Base-by-base conservation (phyloP, 2,888 invertebrate species). In the Tachina fera region DNA sequence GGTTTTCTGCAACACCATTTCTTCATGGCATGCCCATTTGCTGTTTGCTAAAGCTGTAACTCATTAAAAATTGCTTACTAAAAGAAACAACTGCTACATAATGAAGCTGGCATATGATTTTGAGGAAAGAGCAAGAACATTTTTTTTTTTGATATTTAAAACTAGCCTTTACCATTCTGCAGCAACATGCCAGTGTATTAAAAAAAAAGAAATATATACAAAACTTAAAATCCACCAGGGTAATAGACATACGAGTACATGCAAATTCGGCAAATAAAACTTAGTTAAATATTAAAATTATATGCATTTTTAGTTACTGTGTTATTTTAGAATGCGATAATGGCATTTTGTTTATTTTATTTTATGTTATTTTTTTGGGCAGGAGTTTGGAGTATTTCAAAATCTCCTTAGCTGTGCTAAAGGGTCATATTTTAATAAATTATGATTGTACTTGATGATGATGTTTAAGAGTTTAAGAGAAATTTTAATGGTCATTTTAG, bases 11-110 rank as follows among this genome's bases (percentile, higher is more conserved):
- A 60, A 58, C 51, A 81, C 60, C 39, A 60, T 41, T 68, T 45
- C 65, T 71, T 31, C 58, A 45, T 79, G 75, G 71, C 58, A 51
- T 72, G 51, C 71, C 81, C 67, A 81, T 72, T 81, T 81, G 84
- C 61, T 82, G 68, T 85, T 85, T 75, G 74, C 67, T 81, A 63
- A 82, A 82, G 68, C 47, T 70, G 78, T 63, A 85, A 82, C 78
- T 85, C 82, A 85, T 85, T 85, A 85, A 85, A 85, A 85, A 82
- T 75, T 82, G 85, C 85, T 85, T 85, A 85, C 85, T 60, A 72
- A 74, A 75, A 78, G 68, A 70, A 77, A 70, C 14, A 76, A 72
- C 65, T 72, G 60, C 61, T 22, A 67, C 22, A 49, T 72, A 63
- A 81, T 63, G 74, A 61, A 78, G 43, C 53, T 75, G 71, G 22